Conservation (phyloP, 2,797 vertebrate species). For the Neosilurus hyrtlii region DNA sequence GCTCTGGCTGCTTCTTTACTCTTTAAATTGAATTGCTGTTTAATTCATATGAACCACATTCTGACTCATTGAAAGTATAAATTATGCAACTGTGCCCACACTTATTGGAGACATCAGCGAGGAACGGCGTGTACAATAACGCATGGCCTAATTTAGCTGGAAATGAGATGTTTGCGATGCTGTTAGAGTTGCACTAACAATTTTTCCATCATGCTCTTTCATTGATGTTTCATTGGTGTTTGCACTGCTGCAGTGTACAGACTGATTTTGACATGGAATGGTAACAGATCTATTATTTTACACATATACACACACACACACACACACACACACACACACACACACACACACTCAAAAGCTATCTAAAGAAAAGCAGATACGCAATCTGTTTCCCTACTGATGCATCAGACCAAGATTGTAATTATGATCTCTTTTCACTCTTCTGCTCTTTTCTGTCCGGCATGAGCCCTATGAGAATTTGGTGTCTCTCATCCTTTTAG, state of each 20-base stretch:
- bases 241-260: conserved; percentile 13
- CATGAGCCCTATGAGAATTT: not conserved
- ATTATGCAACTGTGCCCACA: conserved; percentile 5
- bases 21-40: conserved; percentile 1
- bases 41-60: conserved; percentile 1
- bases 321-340: conserved; percentile 6
- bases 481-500: conserved; percentile 19
- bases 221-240: conserved; percentile 26
- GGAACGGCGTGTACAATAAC: not conserved
- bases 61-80: not conserved
- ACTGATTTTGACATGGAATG: conserved; percentile 11
- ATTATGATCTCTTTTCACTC: conserved; percentile 47
- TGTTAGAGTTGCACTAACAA: not conserved
- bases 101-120: not conserved
- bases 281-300: conserved; percentile 1
- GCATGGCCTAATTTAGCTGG: conserved; percentile 1
- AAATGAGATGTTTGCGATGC: conserved; percentile 20
- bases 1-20: not conserved
- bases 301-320: conserved; percentile 7
- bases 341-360: conserved; percentile 1
- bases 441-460: conserved; percentile 11
- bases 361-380: conserved; percentile 18
- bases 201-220: conserved; percentile 25
- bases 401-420: conserved; percentile 42
- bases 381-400: conserved; percentile 25